Conservation (phyloP, 2,888 invertebrate species). For the Nemurella pictetii region DNA sequence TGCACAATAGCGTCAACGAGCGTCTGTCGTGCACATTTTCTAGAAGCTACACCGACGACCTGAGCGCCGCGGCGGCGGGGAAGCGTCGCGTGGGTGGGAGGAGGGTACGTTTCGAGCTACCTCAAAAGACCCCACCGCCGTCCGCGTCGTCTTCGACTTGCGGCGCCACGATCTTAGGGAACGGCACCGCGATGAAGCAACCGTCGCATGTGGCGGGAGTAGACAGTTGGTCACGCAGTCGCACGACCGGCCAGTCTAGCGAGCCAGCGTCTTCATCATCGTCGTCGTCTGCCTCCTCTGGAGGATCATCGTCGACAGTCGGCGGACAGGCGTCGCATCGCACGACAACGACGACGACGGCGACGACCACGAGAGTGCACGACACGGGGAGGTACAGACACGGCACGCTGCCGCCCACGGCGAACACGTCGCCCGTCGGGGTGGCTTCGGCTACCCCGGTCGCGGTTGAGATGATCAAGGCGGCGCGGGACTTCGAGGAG, state of each 20-base stretch:
- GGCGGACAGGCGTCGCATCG: background rate
- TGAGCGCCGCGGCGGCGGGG: slow-evolving; percentile 26
- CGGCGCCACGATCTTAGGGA: slow-evolving; percentile 28
- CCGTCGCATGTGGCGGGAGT: slow-evolving; percentile 37
- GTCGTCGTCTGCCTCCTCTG: background rate
- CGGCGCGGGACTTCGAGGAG: slow-evolving; percentile 60
- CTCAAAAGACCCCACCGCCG: slow-evolving; percentile 26
- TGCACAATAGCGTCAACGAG: too few relatives aligned
- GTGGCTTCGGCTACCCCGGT: slow-evolving; percentile 33
- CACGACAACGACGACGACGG: background rate
- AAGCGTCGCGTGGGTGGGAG: slow-evolving; percentile 19
- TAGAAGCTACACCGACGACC: slow-evolving; percentile 37
- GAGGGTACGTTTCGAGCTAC: slow-evolving; percentile 39
- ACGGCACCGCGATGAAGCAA: slow-evolving; percentile 34
- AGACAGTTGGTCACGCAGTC: slow-evolving; percentile 40
- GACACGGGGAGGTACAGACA: slow-evolving; percentile 38
- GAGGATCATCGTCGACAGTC: background rate
- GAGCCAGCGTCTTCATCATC: slow-evolving; percentile 1
- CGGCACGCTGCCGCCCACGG: slow-evolving; percentile 41
- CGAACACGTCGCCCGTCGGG: slow-evolving; percentile 24
- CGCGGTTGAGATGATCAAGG: slow-evolving; percentile 53
- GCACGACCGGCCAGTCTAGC: slow-evolving; percentile 25
- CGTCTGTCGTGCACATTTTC: too few relatives aligned
- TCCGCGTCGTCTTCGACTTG: slow-evolving; percentile 23
- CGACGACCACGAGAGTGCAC: slow-evolving; percentile 36